Percentiles rank a stretch among this genome's conserved stretches.
phyloP scores from a whole-genome alignment of 1,140 invertebrate genomes.

The Drosophila neocordata region DNA sequence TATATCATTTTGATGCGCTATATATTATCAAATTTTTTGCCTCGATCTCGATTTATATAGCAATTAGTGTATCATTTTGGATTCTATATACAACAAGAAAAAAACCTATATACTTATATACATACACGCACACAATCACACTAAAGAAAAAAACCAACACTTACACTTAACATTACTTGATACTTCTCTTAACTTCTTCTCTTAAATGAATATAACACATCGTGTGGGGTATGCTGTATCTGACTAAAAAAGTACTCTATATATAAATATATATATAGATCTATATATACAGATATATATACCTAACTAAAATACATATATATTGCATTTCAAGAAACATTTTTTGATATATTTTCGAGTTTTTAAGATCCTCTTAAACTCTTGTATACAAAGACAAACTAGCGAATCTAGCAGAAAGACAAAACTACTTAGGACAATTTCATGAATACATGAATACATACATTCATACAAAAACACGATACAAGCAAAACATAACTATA shows the following conservation, averaged over 20 bases:
- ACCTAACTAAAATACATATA: conserved; percentile 68
- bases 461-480: conserved; percentile 49
- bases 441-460: conserved; percentile 49
- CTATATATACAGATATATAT: conserved; percentile 42
- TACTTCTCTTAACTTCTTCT: conserved; percentile 55
- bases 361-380: conserved; percentile 60
- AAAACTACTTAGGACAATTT: conserved; percentile 73
- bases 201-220: conserved; percentile 23
- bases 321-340: conserved; percentile 67
- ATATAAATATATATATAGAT: too few species aligned
- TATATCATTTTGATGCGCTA: conserved; percentile 66
- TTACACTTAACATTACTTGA: conserved; percentile 45
- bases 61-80: conserved; percentile 52
- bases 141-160: neutral
- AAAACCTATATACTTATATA: conserved; percentile 48
- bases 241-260: conserved; percentile 55
- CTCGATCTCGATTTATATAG: conserved; percentile 38
- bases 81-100: conserved; percentile 46
- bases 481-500: conserved; percentile 53
- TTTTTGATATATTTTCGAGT: conserved; percentile 77
- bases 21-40: conserved; percentile 45
- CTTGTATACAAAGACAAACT: conserved; percentile 72
- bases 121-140: conserved; percentile 30
- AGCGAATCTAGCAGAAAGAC: conserved; percentile 68
- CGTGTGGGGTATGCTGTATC: conserved; percentile 46